phyloP scores from a whole-genome alignment of 2,888 invertebrate species.

The Therioaphis trifolii region DNA sequence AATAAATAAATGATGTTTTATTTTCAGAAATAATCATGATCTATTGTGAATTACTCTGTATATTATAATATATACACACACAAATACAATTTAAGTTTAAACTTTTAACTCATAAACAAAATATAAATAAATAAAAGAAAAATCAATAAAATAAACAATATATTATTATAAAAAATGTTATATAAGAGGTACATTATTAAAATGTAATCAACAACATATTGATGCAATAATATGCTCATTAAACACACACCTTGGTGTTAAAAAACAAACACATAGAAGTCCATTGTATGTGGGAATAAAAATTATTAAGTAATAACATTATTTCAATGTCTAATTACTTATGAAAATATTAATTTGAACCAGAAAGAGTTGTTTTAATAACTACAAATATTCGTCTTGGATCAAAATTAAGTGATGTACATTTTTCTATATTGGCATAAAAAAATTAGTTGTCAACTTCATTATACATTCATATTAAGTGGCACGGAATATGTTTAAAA shows the following conservation, averaged over 20 bases:
- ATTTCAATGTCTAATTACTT: neutral
- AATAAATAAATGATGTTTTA: neutral
- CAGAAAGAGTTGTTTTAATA: neutral
- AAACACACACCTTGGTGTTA: neutral
- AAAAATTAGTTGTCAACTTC: neutral
- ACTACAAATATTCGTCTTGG: neutral
- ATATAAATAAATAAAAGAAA: constrained; percentile 54
- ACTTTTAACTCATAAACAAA: constrained; percentile 52
- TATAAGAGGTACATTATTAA: neutral
- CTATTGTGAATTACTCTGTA: no score
- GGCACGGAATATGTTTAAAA: constrained; percentile 26
- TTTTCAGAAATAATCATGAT: no score
- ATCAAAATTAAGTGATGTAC: neutral
- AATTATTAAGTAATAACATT: neutral
- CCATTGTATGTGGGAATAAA: neutral
- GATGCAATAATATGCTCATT: constrained; percentile 2
- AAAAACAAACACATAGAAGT: constrained; percentile 1
- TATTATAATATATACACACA: neutral
- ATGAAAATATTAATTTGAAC: neutral
- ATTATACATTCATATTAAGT: neutral
- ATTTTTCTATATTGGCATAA: neutral
- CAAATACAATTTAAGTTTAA: constrained; percentile 13
- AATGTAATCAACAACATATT: constrained; percentile 20
- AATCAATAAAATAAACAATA: constrained; percentile 33
- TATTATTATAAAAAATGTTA: constrained; percentile 14